Evolutionary conservation across 2,888 invertebrate genomes (phyloP), one percentile per base, ranked within the genome.

Genomic region (Meandrusa payeni): DNA sequence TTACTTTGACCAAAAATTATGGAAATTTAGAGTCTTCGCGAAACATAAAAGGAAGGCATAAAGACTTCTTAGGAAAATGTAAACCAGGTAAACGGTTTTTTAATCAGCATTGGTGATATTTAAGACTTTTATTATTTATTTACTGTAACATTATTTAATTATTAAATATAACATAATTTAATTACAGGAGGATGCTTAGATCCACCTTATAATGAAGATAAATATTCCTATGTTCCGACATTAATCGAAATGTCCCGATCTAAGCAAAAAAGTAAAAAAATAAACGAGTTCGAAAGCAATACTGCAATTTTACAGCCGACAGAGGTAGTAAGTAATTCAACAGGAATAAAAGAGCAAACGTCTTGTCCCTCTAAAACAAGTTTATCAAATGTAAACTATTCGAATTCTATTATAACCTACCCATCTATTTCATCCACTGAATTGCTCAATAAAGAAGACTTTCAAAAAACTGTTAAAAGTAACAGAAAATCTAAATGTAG

Each of bases 121-220:
- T 33, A 9, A 10, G 15, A 32, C 22, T 24, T 24, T 28, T 11
- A 12, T 13, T 6, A 36, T 12, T 17, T 27, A 5, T 37, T 9
- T n/a, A n/a, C n/a, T 17, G 6, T 17, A n/a, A n/a, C n/a, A n/a
- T 7, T 11, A 3, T 12, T 11, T 13, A 11, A 33, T 5, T 3
- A 22, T 23, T 9, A 31, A 17, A 32, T 10, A 26, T 2, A 9
- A 2, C 29, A 17, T 50, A 46, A 11, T 38, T 47, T n/a, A 40
- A 9, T 57, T 62, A 45, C 45, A 86, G 86, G 85, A 31, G 86
- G 85, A 6, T 85, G 85, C 46, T 60, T 86, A 36, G 85, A 87
- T 59, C 85, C 86, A 33, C 76, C 80, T 5, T 82, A 74, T 54
- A 60, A 57, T 42, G 82, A 85, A 67, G 85, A 86, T 1, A 76